A percentile compares a stretch with the other conserved stretches of the same genome.
phyloP scores from a whole-genome alignment of 2,113 vertebrate species.

The Spermophilus dauricus region DNA sequence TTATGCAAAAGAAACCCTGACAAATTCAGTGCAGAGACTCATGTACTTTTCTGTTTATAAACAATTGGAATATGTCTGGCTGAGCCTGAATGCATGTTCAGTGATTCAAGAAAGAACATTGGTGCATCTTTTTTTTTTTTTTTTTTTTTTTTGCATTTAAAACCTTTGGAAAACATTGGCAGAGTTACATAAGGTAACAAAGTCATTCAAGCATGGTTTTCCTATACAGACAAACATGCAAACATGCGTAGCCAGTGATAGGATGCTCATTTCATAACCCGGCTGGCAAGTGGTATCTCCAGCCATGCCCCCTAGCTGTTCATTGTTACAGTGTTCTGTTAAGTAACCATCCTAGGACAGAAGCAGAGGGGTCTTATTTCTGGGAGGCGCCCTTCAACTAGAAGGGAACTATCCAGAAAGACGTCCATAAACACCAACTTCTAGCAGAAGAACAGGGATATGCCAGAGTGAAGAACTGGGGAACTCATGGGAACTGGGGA shows the following conservation, averaged over 20 bases:
- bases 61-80: too few relatives aligned
- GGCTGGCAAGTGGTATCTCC: not conserved
- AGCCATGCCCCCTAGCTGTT: not conserved
- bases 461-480: too few relatives aligned
- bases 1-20: not conserved
- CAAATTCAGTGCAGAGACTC: too few relatives aligned
- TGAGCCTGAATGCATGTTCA: not conserved
- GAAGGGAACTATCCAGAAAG: not conserved
- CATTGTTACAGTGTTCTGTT: not conserved
- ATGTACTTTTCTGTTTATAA: not conserved
- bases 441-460: not conserved
- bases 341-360: not conserved
- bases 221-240: too few relatives aligned
- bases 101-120: not conserved
- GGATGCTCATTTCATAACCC: not conserved
- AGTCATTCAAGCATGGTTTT: not conserved
- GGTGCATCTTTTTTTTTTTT: too few relatives aligned
- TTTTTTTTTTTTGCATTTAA: not conserved
- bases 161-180: not conserved
- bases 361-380: not conserved
- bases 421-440: rapidly evolving
- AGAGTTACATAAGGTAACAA: not conserved
- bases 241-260: not conserved
- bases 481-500: not conserved
- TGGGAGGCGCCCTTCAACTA: not conserved